These are phyloP conservation scores for Archips crataeganus DNA, from an alignment of 2,888 invertebrate species.

Conservation along the genomic window DNA sequence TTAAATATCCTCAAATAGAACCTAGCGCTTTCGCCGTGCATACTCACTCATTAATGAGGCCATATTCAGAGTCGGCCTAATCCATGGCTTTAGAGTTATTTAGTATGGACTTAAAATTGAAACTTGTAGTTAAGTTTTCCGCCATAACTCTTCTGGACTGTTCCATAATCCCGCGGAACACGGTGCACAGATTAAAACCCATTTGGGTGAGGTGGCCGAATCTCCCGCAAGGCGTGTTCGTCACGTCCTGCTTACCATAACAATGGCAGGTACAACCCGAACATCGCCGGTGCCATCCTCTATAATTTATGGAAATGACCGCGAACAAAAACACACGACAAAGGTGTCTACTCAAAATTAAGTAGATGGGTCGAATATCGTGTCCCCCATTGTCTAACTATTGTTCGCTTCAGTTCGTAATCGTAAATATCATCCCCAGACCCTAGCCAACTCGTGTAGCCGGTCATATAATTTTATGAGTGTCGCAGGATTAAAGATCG, in stretches of 20 bases:
- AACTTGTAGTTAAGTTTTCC: neutral
- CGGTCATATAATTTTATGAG: constrained; percentile 39
- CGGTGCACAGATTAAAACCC: constrained; percentile 43
- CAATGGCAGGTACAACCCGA: constrained; percentile 78
- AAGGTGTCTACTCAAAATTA: constrained; percentile 85
- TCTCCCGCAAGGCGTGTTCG: constrained; percentile 68
- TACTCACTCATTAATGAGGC: constrained; percentile 21
- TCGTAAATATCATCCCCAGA: constrained; percentile 77
- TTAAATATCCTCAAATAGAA: constrained; percentile 1
- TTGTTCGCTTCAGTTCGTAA: constrained; percentile 66
- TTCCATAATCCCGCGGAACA: constrained; percentile 43
- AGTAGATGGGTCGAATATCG: constrained; percentile 79
- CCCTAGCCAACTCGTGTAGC: constrained; percentile 44
- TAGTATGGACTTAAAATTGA: neutral
- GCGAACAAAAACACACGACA: constrained; percentile 82
- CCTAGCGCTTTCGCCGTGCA: constrained; percentile 1
- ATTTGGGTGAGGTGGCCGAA: constrained; percentile 65
- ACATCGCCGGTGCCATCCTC: constrained; percentile 65
- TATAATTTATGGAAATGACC: constrained; percentile 84
- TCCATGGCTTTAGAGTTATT: neutral
- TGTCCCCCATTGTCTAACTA: constrained; percentile 75
- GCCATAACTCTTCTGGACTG: constrained; percentile 14
- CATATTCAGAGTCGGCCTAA: constrained; percentile 9
- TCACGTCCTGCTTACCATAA: constrained; percentile 81
- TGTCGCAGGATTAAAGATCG: constrained; percentile 28